These are phyloP conservation scores for Nomada hirtipes DNA, from an alignment of 2,888 invertebrate genomes.

Conservation along the genomic window DNA sequence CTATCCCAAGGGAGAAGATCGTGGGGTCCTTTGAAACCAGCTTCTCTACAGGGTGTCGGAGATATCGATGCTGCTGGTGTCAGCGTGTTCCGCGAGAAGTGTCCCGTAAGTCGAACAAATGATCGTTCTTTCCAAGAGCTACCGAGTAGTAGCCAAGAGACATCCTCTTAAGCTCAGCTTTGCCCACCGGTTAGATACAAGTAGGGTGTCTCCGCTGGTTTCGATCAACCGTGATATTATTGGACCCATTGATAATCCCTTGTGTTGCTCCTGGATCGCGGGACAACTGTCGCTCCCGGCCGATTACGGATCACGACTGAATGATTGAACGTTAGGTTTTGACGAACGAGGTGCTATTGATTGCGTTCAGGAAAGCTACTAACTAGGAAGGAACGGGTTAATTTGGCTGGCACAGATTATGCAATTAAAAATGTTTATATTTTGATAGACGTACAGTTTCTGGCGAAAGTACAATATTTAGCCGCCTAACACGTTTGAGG, in stretches of 20 bases:
- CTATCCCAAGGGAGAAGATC: slow-evolving; percentile 46
- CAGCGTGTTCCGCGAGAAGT: slow-evolving; percentile 58
- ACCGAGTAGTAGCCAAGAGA: slow-evolving; percentile 67
- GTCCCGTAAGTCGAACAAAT: slow-evolving; percentile 62
- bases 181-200: slow-evolving; percentile 47
- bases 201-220: slow-evolving; percentile 59
- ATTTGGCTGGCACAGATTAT: background rate
- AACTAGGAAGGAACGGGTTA: background rate
- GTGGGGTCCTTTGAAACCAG: slow-evolving; percentile 35
- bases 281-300: slow-evolving; percentile 35
- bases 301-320: slow-evolving; percentile 26
- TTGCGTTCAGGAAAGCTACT: too few relatives aligned
- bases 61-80: slow-evolving; percentile 56
- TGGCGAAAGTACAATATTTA: background rate
- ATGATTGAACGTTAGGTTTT: background rate
- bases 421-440: background rate
- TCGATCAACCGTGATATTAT: slow-evolving; percentile 57
- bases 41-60: slow-evolving; percentile 55
- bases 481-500: too few relatives aligned
- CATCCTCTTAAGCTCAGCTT: slow-evolving; percentile 67
- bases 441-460: background rate
- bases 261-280: slow-evolving; percentile 49
- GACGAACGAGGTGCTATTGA: background rate
- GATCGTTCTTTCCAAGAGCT: slow-evolving; percentile 60
- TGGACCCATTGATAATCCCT: slow-evolving; percentile 61